These are phyloP conservation scores for Psittacula derbiana DNA, from an alignment of 2,797 vertebrate genomes.

Conservation along the genomic window DNA sequence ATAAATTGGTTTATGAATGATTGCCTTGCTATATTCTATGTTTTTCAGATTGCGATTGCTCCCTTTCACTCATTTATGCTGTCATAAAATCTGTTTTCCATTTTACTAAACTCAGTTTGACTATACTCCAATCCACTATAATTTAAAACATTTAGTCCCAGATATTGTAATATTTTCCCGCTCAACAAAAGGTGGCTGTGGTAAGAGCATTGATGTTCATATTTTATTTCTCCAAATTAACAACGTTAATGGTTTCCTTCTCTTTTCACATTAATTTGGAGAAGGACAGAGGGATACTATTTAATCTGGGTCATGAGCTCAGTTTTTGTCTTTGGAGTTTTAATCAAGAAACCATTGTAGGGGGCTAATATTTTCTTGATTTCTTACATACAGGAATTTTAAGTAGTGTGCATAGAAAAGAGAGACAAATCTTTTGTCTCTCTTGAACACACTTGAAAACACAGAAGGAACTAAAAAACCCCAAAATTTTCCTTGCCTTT, in stretches of 20 bases:
- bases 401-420: neutral
- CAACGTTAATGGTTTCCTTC: neutral
- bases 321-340: neutral
- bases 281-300: neutral
- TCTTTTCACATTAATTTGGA: neutral
- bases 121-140: neutral
- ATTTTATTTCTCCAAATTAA: neutral
- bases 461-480: neutral
- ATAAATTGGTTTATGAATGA: neutral
- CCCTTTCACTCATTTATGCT: neutral
- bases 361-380: neutral
- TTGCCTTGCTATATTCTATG: neutral
- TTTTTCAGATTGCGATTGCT: neutral
- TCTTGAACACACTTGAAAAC: neutral
- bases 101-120: conserved; percentile 35
- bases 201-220: neutral
- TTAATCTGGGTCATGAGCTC: neutral
- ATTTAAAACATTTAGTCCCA: conserved; percentile 22
- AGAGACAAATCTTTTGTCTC: neutral
- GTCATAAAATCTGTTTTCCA: neutral
- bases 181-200: neutral
- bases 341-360: neutral
- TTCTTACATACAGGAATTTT: neutral
- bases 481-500: neutral
- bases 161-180: neutral